Evolutionary conservation across 2,888 invertebrate genomes (phyloP).

Genomic region (Aporophyla nigra): DNA sequence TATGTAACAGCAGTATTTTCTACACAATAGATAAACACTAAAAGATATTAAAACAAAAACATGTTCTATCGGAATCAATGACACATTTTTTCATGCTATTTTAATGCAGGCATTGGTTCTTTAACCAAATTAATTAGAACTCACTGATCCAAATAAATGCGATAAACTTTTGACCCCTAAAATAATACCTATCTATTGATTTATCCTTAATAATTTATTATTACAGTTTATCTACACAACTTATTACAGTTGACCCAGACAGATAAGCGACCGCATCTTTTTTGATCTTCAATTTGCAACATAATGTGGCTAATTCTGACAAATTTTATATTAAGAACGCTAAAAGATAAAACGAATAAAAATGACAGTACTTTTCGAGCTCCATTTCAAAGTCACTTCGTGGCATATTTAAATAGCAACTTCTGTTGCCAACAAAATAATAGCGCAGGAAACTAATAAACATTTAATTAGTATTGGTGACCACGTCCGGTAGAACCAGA

Average conservation of each 20-base stretch:
- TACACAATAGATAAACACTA: not conserved
- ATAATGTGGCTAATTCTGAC: not conserved
- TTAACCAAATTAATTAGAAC: not conserved
- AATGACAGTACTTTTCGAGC: not conserved
- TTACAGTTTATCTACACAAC: not conserved
- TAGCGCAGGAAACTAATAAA: conserved; percentile 20
- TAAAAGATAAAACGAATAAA: not conserved
- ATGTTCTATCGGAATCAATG: not conserved
- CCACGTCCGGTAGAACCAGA: conserved; percentile 27
- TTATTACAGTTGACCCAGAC: conserved; percentile 7
- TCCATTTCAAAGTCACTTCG: conserved; percentile 8
- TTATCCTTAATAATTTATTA: not conserved
- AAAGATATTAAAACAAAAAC: not conserved
- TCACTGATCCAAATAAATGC: not conserved
- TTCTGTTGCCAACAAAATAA: conserved; percentile 12
- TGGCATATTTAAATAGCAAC: not conserved
- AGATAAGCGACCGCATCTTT: not conserved
- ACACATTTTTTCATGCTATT: not conserved
- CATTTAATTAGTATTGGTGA: conserved; percentile 26
- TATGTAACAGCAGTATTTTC: conserved; percentile 5
- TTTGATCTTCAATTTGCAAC: conserved; percentile 7
- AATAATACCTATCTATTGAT: not conserved
- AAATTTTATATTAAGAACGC: conserved; percentile 2
- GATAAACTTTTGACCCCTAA: conserved; percentile 17
- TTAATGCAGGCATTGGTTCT: not conserved